These are phyloP conservation scores for Coryphaenoides rupestris DNA, from an alignment of 2,113 vertebrate species.

Conservation along the genomic window DNA sequence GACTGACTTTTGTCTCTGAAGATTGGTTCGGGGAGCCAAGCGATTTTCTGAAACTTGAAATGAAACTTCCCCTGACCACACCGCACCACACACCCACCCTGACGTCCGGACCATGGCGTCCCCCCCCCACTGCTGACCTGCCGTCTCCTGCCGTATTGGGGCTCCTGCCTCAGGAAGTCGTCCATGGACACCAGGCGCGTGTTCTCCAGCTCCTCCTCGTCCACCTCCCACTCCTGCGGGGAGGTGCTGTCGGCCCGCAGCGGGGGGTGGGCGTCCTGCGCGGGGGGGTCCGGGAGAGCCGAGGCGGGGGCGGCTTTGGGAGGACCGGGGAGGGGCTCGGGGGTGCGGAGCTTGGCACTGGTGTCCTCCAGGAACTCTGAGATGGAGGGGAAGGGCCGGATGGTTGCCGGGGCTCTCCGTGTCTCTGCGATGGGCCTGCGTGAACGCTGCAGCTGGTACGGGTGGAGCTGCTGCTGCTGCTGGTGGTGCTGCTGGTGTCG, in stretches of 20 bases:
- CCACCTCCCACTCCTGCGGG: conserved; percentile 66
- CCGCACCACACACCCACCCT: no score
- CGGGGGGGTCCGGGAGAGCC: conserved; percentile 49
- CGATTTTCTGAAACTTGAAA: no score
- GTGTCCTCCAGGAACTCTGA: conserved; percentile 73
- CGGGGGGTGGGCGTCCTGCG: conserved; percentile 46
- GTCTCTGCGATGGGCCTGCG: conserved; percentile 55
- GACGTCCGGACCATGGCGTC: no score
- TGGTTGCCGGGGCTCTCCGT: conserved; percentile 53
- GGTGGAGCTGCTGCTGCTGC: conserved; percentile 9
- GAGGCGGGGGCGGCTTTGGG: conserved; percentile 42
- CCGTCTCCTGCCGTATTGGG: conserved; percentile 28
- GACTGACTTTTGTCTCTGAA: no score
- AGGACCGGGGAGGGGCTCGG: conserved; percentile 44
- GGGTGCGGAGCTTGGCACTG: conserved; percentile 57
- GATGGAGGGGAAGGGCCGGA: conserved; percentile 64
- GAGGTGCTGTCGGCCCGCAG: conserved; percentile 55
- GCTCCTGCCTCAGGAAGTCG: conserved; percentile 68
- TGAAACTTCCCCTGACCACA: no score
- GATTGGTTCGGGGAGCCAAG: no score
- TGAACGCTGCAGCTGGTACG: conserved; percentile 9
- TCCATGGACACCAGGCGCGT: conserved; percentile 73
- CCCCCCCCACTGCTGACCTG: no score
- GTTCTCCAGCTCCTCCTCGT: conserved; percentile 68
- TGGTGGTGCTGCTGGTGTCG: background rate